phyloP scores from a whole-genome alignment of 2,797 vertebrate genomes.

The Phrynocephalus forsythii region DNA sequence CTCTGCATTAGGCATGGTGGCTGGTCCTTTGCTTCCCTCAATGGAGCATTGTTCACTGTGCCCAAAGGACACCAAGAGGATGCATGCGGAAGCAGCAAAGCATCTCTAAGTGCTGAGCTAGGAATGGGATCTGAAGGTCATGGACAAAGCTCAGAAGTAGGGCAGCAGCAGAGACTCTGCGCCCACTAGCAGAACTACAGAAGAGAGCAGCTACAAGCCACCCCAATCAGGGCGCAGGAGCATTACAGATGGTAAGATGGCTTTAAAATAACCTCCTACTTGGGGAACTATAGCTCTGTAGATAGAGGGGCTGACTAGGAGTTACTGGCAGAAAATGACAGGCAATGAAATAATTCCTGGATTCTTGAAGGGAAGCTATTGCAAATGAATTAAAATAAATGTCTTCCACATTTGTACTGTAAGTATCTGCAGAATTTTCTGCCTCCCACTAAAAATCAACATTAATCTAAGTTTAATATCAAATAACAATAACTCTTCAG shows the following conservation, averaged over 20 bases:
- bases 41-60: conserved; percentile 1
- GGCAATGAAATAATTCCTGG: not conserved
- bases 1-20: conserved; percentile 20
- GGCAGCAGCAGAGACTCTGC: not conserved
- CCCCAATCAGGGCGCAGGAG: not conserved
- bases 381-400: not conserved
- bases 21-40: conserved; percentile 14
- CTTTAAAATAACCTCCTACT: not conserved
- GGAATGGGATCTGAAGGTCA: conserved; percentile 14
- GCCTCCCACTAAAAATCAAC: not conserved
- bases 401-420: not conserved
- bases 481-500: not conserved
- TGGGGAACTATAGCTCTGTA: not conserved
- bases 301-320: not conserved
- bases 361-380: not conserved
- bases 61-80: not conserved
- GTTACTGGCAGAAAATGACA: not conserved
- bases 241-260: too few species aligned
- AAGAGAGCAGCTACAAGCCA: not conserved
- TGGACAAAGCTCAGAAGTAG: not conserved
- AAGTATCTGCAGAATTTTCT: not conserved
- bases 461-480: not conserved
- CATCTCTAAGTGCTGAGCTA: conserved; percentile 10
- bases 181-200: not conserved
- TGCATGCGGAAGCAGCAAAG: not conserved